Conservation (phyloP, 1,140 invertebrate genomes). For the Solenopsis invicta region DNA sequence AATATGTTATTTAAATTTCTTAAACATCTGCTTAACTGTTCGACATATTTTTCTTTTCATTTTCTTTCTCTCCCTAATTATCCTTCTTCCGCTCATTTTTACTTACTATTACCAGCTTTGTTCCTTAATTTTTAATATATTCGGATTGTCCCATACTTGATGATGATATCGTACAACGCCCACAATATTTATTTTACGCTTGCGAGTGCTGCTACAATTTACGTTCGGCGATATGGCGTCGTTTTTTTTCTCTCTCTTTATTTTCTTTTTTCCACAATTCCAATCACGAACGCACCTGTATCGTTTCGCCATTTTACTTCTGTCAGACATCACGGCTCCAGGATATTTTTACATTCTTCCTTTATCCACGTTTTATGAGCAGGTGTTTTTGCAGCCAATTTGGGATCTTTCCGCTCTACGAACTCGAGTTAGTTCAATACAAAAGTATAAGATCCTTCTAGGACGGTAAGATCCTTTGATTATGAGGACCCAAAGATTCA, state of each 20-base stretch:
- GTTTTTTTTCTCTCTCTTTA: conserved; percentile 23
- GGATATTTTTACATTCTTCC: conserved; percentile 38
- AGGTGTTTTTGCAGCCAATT: conserved; percentile 39
- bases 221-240: conserved; percentile 64
- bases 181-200: conserved; percentile 63
- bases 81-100: conserved; percentile 8
- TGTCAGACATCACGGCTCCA: conserved; percentile 35
- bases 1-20: conserved; percentile 76
- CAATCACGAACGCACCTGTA: conserved; percentile 22
- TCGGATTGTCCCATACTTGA: conserved; percentile 81
- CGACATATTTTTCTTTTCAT: conserved; percentile 44
- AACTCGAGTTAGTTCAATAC: conserved; percentile 39
- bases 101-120: conserved; percentile 69
- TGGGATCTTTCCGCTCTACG: conserved; percentile 37
- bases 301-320: conserved; percentile 33
- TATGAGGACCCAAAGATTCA: conserved; percentile 54
- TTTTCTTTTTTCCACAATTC: conserved; percentile 25
- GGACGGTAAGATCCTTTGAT: conserved; percentile 61
- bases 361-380: conserved; percentile 33
- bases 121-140: conserved; percentile 74
- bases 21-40: conserved; percentile 71
- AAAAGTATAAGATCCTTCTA: conserved; percentile 63
- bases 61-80: conserved; percentile 18
- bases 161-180: conserved; percentile 75
- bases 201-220: conserved; percentile 59